Conservation (phyloP, 2,888 invertebrate species). For the Mystacides longicornis region DNA sequence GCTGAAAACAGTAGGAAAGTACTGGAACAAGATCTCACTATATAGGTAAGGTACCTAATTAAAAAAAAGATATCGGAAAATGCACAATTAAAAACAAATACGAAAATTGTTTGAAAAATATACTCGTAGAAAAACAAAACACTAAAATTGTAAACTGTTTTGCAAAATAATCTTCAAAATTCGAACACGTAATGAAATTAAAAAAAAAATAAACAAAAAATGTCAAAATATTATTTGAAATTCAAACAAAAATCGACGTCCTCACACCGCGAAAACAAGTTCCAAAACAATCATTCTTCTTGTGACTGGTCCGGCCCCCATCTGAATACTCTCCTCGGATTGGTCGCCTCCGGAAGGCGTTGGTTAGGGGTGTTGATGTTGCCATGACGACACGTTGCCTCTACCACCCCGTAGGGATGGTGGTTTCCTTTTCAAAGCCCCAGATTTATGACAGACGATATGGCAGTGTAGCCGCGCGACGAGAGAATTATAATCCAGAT, state of each 20-base stretch:
- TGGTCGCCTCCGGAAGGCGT: slow-evolving; percentile 8
- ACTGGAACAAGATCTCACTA: no score
- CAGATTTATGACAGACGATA: neutral
- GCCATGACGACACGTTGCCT: slow-evolving; percentile 13
- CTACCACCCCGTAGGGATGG: slow-evolving; percentile 4
- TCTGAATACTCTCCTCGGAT: slow-evolving; percentile 8
- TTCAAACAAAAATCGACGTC: slow-evolving; percentile 9
- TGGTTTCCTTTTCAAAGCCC: neutral
- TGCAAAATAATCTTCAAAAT: neutral
- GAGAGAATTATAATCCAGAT: neutral
- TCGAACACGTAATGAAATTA: neutral
- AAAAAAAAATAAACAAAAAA: neutral
- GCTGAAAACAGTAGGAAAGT: no score
- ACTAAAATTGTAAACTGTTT: neutral
- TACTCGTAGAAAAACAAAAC: neutral
- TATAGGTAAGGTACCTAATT: neutral
- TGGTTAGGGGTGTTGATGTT: slow-evolving; percentile 15
- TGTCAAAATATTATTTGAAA: neutral
- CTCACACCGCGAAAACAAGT: neutral
- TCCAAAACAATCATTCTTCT: slow-evolving; percentile 23
- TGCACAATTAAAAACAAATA: neutral
- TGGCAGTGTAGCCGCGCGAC: neutral
- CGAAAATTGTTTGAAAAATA: neutral
- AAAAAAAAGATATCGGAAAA: no score
- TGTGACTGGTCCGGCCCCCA: slow-evolving; percentile 16